A percentile compares a stretch with the other conserved stretches of the same genome.
Conservation (phyloP, 2,113 vertebrate genomes). For the Epinephelus lanceolatus region DNA sequence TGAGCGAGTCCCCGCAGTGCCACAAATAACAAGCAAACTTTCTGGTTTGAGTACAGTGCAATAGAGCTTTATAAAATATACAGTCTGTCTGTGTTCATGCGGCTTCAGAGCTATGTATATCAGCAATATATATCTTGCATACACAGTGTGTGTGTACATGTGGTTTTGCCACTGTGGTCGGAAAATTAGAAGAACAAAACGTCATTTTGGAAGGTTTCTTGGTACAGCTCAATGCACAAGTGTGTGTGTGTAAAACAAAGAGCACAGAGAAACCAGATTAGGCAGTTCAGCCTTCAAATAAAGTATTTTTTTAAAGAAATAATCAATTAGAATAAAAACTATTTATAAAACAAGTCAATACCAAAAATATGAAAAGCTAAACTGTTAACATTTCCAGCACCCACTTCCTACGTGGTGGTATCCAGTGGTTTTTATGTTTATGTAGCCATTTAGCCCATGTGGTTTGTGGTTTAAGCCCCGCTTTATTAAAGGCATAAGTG, state of each 20-base stretch:
- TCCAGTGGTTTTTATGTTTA: background rate
- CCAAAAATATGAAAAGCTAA: background rate
- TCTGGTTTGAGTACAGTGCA: background rate
- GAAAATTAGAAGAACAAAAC: conserved; percentile 41
- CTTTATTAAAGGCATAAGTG: background rate
- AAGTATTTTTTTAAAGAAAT: background rate
- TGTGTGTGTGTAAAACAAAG: background rate
- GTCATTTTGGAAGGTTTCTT: conserved; percentile 9
- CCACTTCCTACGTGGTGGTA: background rate
- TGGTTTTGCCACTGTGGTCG: conserved; percentile 56
- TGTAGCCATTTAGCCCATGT: conserved; percentile 52
- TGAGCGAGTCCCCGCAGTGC: background rate
- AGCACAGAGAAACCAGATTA: background rate
- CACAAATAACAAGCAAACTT: background rate
- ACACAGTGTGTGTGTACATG: background rate
- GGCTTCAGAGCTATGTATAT: background rate
- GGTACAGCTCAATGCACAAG: background rate
- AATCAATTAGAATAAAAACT: background rate
- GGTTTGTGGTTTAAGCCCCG: conserved; percentile 64
- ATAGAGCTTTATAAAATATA: no score
- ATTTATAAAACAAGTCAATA: background rate
- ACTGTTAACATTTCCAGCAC: background rate
- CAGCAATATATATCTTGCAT: conserved; percentile 10
- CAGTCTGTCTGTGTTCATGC: background rate
- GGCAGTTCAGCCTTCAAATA: background rate